Percentiles rank a stretch among this genome's conserved stretches.
These are phyloP conservation scores for Pachyramphus minor DNA, from an alignment of 2,113 vertebrate genomes.

Conservation along the genomic window DNA sequence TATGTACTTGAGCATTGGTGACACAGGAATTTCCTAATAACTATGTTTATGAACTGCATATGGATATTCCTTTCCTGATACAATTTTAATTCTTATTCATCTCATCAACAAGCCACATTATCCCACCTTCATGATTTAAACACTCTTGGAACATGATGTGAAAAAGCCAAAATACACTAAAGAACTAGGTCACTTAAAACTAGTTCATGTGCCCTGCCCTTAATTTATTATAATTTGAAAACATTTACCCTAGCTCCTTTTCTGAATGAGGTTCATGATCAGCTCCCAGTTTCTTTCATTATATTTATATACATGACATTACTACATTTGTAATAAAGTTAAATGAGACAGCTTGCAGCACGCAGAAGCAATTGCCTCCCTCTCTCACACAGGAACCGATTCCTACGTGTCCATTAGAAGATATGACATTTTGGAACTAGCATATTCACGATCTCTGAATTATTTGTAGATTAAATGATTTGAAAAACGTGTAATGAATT, in stretches of 20 bases:
- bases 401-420: not conserved
- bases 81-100: not conserved
- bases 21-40: not conserved
- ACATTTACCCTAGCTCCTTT: not conserved
- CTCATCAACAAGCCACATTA: not conserved
- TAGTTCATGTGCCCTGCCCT: constrained; percentile 5
- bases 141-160: not conserved
- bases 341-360: not conserved
- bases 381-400: not conserved
- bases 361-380: not conserved
- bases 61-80: not conserved
- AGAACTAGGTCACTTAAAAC: not conserved
- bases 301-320: not conserved
- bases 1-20: rapidly evolving
- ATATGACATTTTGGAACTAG: not conserved
- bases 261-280: constrained; percentile 18
- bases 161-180: not conserved
- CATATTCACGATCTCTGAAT: not conserved
- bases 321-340: not conserved
- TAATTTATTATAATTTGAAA: constrained; percentile 1
- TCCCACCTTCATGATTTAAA: not conserved
- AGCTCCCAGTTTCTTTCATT: constrained; percentile 13
- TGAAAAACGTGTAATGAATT: not conserved
- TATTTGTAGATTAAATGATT: not conserved
- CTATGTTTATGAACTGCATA: not conserved